A percentile compares a stretch with the other conserved stretches of the same genome.
These are phyloP conservation scores for Glaucomys volans DNA, from an alignment of 2,113 vertebrate genomes.

Conservation along the genomic window DNA sequence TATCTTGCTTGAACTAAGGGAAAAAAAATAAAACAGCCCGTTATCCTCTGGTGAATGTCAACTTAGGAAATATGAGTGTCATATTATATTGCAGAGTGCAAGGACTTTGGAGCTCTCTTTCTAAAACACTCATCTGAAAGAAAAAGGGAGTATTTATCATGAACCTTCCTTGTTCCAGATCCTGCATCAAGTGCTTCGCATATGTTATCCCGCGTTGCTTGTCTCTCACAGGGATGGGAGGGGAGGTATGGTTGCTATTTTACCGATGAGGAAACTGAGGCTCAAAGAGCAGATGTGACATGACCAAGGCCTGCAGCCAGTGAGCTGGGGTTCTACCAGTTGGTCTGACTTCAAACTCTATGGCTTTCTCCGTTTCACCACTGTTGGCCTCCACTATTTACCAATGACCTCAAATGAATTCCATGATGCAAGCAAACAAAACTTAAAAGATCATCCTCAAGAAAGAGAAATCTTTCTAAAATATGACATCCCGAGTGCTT, in stretches of 20 bases:
- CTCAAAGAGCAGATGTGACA: background rate
- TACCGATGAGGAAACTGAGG: conserved; percentile 1
- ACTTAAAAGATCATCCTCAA: background rate
- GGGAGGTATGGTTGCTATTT: background rate
- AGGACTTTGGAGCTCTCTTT: background rate
- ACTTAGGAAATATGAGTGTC: background rate
- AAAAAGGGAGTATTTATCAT: background rate
- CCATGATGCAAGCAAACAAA: background rate
- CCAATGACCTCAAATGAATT: conserved; percentile 29
- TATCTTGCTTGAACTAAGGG: conserved; percentile 64
- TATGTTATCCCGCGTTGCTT: background rate
- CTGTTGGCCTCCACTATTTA: background rate
- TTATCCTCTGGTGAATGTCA: conserved; percentile 46
- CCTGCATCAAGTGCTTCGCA: background rate
- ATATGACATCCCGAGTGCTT: background rate
- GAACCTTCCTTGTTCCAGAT: background rate
- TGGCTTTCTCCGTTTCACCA: background rate
- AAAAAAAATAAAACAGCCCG: background rate
- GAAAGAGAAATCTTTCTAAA: background rate
- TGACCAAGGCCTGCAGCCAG: background rate
- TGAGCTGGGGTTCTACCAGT: background rate
- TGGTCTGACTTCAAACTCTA: background rate
- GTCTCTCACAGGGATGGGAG: background rate
- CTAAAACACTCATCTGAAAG: background rate
- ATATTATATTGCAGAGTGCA: background rate